Percentiles rank a stretch among this genome's conserved stretches.
Evolutionary conservation across 2,888 invertebrate species (phyloP).

Genomic region (Dorcus parallelipipedus): DNA sequence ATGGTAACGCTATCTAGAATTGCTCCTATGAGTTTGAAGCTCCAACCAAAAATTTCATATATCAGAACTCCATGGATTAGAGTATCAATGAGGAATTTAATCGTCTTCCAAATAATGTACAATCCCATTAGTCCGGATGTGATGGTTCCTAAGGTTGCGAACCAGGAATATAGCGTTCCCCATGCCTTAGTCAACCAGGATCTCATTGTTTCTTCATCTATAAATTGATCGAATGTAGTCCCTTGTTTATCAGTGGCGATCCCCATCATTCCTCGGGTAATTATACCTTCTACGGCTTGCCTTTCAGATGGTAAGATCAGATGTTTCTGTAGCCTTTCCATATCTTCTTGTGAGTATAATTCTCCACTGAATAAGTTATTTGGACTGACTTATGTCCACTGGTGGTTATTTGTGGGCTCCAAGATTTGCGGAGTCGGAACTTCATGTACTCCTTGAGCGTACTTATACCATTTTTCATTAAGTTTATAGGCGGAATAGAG

Average conservation of each 20-base stretch:
- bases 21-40: conserved; percentile 1
- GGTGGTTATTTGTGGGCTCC: not conserved
- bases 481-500: conserved; percentile 14
- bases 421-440: conserved; percentile 5
- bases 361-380: not conserved
- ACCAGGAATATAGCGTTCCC: not conserved
- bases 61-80: conserved; percentile 4
- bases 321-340: conserved; percentile 2
- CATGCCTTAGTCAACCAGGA: not conserved
- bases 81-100: conserved; percentile 4
- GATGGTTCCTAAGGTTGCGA: not conserved
- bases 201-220: not conserved
- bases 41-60: conserved; percentile 4
- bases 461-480: conserved; percentile 13
- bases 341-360: conserved; percentile 3
- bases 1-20: conserved; percentile 5
- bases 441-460: not conserved
- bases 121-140: not conserved
- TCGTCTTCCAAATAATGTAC: not conserved
- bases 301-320: conserved; percentile 4
- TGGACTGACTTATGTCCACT: conserved; percentile 1
- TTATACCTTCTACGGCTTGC: not conserved
- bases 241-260: not conserved
- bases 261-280: conserved; percentile 2
- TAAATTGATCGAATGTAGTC: not conserved